These are phyloP conservation scores for Oxyruncus cristatus DNA, from an alignment of 2,113 vertebrate genomes.

Conservation along the genomic window DNA sequence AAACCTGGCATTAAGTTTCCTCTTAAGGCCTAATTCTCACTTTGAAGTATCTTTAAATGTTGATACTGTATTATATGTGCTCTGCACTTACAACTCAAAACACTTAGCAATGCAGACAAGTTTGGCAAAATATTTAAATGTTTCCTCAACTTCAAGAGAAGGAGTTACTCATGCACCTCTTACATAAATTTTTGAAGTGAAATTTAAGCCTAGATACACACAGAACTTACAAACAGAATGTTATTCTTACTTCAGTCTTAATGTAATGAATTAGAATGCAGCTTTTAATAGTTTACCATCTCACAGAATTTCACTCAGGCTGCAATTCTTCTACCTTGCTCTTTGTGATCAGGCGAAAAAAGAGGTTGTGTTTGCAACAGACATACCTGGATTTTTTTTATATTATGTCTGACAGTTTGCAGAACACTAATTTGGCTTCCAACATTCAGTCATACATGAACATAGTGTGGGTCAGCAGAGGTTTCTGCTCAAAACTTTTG, in stretches of 20 bases:
- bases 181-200: accelerated
- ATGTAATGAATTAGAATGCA: background rate
- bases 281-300: background rate
- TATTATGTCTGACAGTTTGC: background rate
- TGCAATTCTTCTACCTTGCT: background rate
- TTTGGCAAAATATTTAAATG: background rate
- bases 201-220: background rate
- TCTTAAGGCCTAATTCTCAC: background rate
- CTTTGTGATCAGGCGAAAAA: background rate
- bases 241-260: background rate
- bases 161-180: background rate
- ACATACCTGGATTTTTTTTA: background rate
- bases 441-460: background rate
- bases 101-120: background rate
- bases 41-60: background rate
- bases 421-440: background rate
- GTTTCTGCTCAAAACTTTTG: background rate
- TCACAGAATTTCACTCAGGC: background rate
- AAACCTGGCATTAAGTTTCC: background rate
- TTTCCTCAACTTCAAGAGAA: background rate
- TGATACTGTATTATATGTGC: background rate
- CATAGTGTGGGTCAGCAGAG: background rate
- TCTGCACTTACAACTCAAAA: background rate
- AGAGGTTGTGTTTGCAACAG: background rate
- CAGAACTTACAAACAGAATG: background rate